Evolutionary conservation across 2,888 invertebrate species (phyloP).

Genomic region (Rhopalosiphum nymphaeae): DNA sequence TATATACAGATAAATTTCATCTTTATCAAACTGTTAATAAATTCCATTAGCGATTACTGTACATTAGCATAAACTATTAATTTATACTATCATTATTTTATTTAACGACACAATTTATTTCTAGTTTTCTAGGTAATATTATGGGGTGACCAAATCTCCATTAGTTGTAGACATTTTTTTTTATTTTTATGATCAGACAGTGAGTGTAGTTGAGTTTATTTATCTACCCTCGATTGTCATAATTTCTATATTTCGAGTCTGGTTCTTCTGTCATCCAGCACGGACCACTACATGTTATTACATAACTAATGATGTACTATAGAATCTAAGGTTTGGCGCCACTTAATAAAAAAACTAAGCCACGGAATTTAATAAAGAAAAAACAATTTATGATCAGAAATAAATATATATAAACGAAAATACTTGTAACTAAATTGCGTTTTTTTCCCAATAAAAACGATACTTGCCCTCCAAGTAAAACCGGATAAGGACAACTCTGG

Average conservation of each 20-base stretch:
- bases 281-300: not conserved
- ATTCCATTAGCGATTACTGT: not conserved
- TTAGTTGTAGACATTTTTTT: not conserved
- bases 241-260: slow-evolving; percentile 3
- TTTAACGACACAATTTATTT: not conserved
- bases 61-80: not conserved
- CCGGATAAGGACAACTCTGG: not conserved
- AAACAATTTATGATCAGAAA: not conserved
- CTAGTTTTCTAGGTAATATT: not conserved
- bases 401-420: not conserved
- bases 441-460: slow-evolving; percentile 7
- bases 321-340: slow-evolving; percentile 44
- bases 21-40: not conserved
- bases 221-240: not conserved
- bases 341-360: slow-evolving; percentile 14
- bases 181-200: not conserved
- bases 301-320: not conserved
- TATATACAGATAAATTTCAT: not conserved
- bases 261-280: not conserved
- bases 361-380: slow-evolving; percentile 7
- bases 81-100: not conserved
- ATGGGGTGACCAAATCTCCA: not conserved
- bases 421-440: not conserved
- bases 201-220: not conserved
- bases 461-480: slow-evolving; percentile 28